These are phyloP conservation scores for Oreochromis aureus DNA, from an alignment of 2,113 vertebrate genomes.

Conservation along the genomic window DNA sequence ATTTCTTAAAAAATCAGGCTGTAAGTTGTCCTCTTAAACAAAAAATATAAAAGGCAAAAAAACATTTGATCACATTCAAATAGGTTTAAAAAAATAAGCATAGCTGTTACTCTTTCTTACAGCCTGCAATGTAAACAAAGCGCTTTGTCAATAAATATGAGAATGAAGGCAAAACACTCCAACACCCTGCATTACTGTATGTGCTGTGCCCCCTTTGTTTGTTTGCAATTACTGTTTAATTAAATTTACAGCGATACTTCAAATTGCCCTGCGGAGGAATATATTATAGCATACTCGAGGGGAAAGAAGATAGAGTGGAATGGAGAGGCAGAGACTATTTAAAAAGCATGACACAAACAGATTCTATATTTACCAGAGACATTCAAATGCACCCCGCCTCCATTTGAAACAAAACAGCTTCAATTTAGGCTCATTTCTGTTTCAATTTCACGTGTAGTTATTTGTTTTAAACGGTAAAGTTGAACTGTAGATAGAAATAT, in stretches of 20 bases:
- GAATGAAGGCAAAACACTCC: not conserved
- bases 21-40: not conserved
- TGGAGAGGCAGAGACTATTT: not conserved
- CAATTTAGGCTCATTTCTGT: not conserved
- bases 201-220: conserved; percentile 20
- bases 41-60: not conserved
- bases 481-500: not conserved
- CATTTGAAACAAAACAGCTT: not conserved
- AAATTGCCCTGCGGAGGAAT: conserved; percentile 42
- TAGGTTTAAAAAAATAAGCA: not conserved
- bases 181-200: not conserved
- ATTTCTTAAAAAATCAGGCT: not conserved
- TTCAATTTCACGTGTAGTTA: not conserved
- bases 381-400: not conserved
- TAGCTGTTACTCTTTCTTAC: not conserved
- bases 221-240: conserved; percentile 54
- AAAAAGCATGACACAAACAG: conserved; percentile 15
- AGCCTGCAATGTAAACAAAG: conserved; percentile 6
- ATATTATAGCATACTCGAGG: conserved; percentile 1
- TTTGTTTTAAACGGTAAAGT: not conserved
- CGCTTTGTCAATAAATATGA: conserved; percentile 1
- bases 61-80: not conserved
- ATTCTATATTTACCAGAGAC: conserved; percentile 6
- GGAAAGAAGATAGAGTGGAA: not conserved
- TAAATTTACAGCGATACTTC: conserved; percentile 38